Evolutionary conservation across 2,888 invertebrate species (phyloP), one percentile per base, ranked within the genome.

Genomic region (Andrena praecox): DNA sequence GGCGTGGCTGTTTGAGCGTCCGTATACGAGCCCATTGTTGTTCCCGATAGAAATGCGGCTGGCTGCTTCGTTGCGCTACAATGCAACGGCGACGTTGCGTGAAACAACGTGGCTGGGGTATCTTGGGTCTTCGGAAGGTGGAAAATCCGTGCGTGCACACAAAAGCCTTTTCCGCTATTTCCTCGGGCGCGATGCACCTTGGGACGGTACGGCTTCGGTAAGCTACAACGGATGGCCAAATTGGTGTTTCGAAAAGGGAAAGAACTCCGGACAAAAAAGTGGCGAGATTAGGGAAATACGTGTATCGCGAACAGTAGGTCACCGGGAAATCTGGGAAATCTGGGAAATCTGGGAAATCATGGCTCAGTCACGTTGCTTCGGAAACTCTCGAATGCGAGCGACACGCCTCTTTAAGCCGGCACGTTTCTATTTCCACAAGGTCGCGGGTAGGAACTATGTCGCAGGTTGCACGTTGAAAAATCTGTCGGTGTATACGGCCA

Each of bases 401-500:
- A 42, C n/a, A 42, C n/a, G 76, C 7, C 42, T 66, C 42, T 73
- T 66, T 62, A 42, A 60, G 60, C 29, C 52, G 66, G 35, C 42
- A 7, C 10, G 56, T 33, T 48, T 54, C 35, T 62, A 79, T 80
- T 80, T 69, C 10, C 35, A 24, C 81, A 80, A 82, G 82, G 75
- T 82, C 77, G 60, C 73, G 12, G n/a, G 42, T 42, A 42, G 59
- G 48, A 48, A 27, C 16, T 54, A 35, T 81, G 80, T 54, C 27
- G 31, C n/a, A 27, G 59, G 68, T 52, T 20, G 68, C 42, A 20
- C 48, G 82, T 56, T 66, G 77, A 48, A 82, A 82, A 83, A 82
- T 82, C 75, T 72, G 86, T 86, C 87, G 81, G 82, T 77, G 71
- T 85, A 85, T 87, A 87, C 84, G 87, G 77, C 64, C 81, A 33